Conservation (phyloP, 2,888 invertebrate species). For the Euspilapteryx auroguttella region DNA sequence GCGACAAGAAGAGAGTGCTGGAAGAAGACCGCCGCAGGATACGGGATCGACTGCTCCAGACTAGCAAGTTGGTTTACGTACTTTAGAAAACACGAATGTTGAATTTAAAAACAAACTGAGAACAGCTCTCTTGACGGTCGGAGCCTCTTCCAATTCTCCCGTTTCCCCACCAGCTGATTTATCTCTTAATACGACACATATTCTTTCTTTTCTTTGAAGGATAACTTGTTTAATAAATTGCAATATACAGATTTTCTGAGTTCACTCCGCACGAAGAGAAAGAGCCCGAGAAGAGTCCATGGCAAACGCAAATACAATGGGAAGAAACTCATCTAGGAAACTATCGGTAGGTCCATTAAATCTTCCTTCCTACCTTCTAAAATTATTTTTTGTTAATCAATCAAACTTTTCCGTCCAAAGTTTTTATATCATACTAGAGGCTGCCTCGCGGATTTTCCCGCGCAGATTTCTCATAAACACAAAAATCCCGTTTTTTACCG, state of each 20-base stretch:
- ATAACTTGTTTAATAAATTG: not conserved
- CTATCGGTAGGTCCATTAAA: slow-evolving; percentile 53
- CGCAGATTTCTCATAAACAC: no score
- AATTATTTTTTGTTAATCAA: no score
- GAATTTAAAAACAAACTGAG: no score
- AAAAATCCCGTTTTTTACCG: no score
- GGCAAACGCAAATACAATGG: slow-evolving; percentile 69
- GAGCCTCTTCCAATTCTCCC: no score
- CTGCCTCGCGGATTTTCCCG: no score
- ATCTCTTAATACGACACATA: not conserved
- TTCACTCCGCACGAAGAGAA: slow-evolving; percentile 35
- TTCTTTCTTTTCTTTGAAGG: not conserved
- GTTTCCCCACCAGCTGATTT: no score
- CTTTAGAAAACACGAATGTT: no score
- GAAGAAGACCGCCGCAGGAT: slow-evolving; percentile 76
- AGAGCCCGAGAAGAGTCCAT: slow-evolving; percentile 47
- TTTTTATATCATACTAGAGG: no score
- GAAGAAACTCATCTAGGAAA: slow-evolving; percentile 77
- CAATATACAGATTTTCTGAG: slow-evolving; percentile 61
- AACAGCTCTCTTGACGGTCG: no score
- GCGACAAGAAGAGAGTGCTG: slow-evolving; percentile 71
- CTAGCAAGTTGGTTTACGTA: slow-evolving; percentile 32
- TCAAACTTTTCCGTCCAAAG: no score
- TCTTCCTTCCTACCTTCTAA: no score
- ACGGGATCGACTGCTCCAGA: slow-evolving; percentile 69